A percentile compares a stretch with the other conserved stretches of the same genome.
Conservation (phyloP, 2,113 vertebrate genomes). For the Zootoca vivipara region DNA sequence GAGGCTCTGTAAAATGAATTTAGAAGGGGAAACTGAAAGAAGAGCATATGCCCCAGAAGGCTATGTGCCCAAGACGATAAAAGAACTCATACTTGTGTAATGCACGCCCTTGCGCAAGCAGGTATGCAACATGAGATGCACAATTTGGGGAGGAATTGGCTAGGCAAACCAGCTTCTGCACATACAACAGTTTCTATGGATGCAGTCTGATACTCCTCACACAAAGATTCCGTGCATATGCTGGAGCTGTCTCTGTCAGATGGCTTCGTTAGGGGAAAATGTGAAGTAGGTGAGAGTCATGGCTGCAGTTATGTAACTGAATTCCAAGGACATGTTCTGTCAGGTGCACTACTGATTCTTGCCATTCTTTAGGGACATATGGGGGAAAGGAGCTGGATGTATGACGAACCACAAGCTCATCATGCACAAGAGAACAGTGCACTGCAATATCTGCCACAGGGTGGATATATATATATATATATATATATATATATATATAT, state of each 20-base stretch:
- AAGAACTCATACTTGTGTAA: background rate
- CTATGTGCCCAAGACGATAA: background rate
- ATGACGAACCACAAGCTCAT: background rate
- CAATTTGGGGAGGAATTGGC: background rate
- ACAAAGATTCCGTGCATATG: background rate
- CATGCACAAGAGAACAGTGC: background rate
- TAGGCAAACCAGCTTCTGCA: background rate
- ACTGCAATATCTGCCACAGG: background rate
- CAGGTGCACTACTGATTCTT: background rate
- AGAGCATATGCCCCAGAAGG: background rate
- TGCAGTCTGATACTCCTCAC: background rate
- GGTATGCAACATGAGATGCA: background rate
- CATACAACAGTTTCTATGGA: background rate
- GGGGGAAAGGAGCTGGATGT: no score
- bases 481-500: no score
- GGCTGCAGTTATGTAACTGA: background rate
- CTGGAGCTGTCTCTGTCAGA: background rate
- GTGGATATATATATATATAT: no score
- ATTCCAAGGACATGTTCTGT: background rate
- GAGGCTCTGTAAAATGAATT: background rate
- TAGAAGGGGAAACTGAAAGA: background rate
- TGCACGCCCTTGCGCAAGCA: background rate
- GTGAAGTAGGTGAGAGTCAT: background rate
- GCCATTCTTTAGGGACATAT: background rate
- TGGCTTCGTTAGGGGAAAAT: background rate